phyloP scores from a whole-genome alignment of 2,113 vertebrate genomes.

The Mesoclemmys tuberculata region DNA sequence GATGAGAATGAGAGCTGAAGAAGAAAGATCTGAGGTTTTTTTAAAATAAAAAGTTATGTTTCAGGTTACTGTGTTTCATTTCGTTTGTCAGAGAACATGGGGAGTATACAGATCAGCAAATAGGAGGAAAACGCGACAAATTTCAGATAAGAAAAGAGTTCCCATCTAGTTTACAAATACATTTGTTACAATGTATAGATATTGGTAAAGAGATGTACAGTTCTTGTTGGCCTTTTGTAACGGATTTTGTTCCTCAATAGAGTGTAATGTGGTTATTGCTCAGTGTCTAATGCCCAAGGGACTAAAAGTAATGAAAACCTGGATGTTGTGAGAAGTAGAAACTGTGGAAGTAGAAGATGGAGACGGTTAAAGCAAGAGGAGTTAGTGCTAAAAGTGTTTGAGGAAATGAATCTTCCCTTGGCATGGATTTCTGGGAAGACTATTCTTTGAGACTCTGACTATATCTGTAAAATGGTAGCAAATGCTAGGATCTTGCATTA shows the following conservation, averaged over 20 bases:
- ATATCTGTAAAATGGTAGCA: not conserved
- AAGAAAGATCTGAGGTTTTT: not conserved
- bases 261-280: not conserved
- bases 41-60: not conserved
- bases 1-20: not conserved
- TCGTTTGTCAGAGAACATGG: not conserved
- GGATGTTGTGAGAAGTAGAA: not conserved
- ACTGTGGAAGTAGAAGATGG: slow-evolving; percentile 29
- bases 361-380: not conserved
- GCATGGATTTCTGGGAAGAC: not conserved
- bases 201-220: not conserved
- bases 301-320: slow-evolving; percentile 34
- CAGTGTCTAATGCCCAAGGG: not conserved
- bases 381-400: slow-evolving; percentile 5
- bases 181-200: not conserved
- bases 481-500: not conserved
- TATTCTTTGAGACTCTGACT: not conserved
- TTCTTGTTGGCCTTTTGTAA: not conserved
- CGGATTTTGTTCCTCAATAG: not conserved
- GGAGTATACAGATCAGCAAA: not conserved
- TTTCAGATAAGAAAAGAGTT: fast-evolving
- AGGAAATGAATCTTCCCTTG: not conserved
- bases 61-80: not conserved
- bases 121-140: not conserved
- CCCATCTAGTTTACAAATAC: not conserved